Base-by-base conservation (phyloP, 2,113 vertebrate genomes). In the Sarotherodon lohbergeri region DNA sequence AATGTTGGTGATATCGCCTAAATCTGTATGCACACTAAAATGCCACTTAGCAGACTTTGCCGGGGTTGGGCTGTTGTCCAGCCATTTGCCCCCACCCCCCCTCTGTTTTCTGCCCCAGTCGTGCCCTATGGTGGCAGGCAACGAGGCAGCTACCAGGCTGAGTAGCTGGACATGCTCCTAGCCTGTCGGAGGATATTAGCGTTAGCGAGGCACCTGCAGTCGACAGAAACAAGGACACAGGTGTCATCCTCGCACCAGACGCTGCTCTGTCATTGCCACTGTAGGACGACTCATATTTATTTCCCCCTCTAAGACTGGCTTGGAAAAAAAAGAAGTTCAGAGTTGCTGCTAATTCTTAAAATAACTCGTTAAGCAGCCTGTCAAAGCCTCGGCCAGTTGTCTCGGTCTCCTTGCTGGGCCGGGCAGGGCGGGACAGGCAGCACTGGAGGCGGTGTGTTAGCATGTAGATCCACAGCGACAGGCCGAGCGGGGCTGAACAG, bases 381-480 rank as follows among this genome's bases (percentile, higher is more conserved):
- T 84, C 6, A 86, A 66, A 83, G 84, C 48, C 83, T 85, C 81
- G 82, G 78, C 24, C 5, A 88, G 93, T 93, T 95, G 93, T 95
- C 84, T 73, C 90, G 90, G 92, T 95, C 92, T 95, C 94, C 92
- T 93, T n/a, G 82, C 86, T 80, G 92, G 90, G 83, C 83, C 10
- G 82, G 71, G 68, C 95, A 90, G 76, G 83, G 81, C 68, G 89
- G 94, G 87, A 83, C 91, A 82, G 90, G 86, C 96, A 94, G 90
- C 14, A 95, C 97, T 97, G 95, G 96, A 97, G 96, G 97, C 97
- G 94, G 95, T 96, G 96, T 80, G 96, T 97, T 96, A 96, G 97
- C 97, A 97, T 98, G 98, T 97, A 98, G 98, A 99, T 99, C 96
- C 95, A 92, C 96, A 96, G 97, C 97, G 98, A 99, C 98, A 98